Evolutionary conservation across 2,797 vertebrate species (phyloP), one percentile per base, ranked within the genome.

Genomic region (Babyrousa celebensis): DNA sequence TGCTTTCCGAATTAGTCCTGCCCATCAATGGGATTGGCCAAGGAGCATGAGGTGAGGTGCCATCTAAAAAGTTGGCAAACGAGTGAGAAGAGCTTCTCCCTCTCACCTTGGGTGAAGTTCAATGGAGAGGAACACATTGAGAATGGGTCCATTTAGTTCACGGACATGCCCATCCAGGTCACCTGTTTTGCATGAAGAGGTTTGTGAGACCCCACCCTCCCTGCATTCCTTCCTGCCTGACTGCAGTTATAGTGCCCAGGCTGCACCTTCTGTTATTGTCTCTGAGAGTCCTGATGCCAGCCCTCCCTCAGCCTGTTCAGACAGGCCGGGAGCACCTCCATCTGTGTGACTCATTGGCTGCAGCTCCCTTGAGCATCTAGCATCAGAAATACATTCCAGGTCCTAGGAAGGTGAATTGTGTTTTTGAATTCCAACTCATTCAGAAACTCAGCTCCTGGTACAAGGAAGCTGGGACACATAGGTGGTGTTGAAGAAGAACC

Each of bases 1-100:
- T 82, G 72, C 86, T 90, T 96, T 91, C 88, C 83, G 52, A 54
- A 87, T 27, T 29, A 25, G 40, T 87, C 54, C 56, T 63, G 95
- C 29, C 65, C 29, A 27, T 71, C 18, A 43, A 4, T 67, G 70
- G 25, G 71, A 43, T 14, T 60, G 74, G 54, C 36, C 20, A 67
- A 80, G 52, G 18, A 71, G 3, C 10, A 14, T 25, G 68, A 32
- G n/a, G 23, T 18, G 27, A 91, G 27, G 12, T 71, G 63, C 25
- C 10, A 1, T n/a, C 54, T 25, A 14, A 4, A 74, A 72, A 25
- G 8, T 36, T 63, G 32, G 17, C 60, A 70, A 70, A 52, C 4
- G 6, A 48, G n/a, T 27, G n/a, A 25, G 72, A 72, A 48, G 25
- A 70, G 25, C 1, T 11, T 12, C 36, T 48, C 6, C 60, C 48